Percentiles rank a stretch among this genome's conserved stretches.
phyloP scores from a whole-genome alignment of 1,140 invertebrate genomes.

The Neotoxoptera formosana region DNA sequence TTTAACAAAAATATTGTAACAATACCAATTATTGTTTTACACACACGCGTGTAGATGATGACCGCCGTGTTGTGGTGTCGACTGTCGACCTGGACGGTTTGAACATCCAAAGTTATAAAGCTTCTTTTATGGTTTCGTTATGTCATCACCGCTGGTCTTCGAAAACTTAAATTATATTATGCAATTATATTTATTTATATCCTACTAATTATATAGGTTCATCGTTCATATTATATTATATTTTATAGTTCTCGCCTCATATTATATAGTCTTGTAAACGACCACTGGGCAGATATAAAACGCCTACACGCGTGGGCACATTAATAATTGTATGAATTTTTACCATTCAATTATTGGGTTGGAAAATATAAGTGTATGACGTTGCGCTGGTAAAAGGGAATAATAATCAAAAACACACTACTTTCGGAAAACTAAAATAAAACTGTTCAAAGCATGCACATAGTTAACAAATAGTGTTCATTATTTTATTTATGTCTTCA shows the following conservation, averaged over 20 bases:
- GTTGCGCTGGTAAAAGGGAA: background rate
- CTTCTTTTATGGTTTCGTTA: constrained; percentile 34
- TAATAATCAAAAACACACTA: background rate
- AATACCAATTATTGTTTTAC: background rate
- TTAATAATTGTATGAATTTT: background rate
- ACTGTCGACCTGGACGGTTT: background rate
- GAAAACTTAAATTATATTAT: background rate
- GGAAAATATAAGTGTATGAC: background rate
- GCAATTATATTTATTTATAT: no score
- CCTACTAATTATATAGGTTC: background rate
- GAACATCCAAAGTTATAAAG: background rate
- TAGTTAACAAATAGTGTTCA: no score
- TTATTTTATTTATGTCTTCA: no score
- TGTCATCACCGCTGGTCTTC: background rate
- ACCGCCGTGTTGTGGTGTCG: background rate
- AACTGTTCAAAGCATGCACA: no score
- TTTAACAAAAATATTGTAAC: background rate
- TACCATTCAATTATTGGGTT: background rate
- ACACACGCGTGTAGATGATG: background rate
- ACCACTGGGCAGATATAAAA: background rate
- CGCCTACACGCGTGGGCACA: background rate
- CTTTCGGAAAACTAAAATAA: no score
- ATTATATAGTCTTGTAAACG: background rate
- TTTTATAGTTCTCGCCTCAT: background rate
- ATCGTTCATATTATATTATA: background rate